Evolutionary conservation across 2,888 invertebrate genomes (phyloP).

Genomic region (Schrankia costaestrigalis): DNA sequence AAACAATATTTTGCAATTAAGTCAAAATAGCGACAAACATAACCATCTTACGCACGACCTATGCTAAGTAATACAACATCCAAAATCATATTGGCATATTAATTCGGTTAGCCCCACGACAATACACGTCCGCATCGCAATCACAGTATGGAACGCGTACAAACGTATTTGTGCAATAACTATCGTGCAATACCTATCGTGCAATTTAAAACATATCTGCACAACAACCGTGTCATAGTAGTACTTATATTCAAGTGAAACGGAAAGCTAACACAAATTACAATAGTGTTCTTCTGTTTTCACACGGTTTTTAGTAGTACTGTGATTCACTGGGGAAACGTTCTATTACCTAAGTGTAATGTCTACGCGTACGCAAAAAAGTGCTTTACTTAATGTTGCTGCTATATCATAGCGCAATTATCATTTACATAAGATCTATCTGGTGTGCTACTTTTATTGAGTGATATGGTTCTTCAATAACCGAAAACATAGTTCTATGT

Average conservation of each 20-base stretch:
- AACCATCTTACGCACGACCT: no score
- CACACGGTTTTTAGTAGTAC: conserved; percentile 52
- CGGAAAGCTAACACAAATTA: conserved; percentile 42
- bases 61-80: conserved; percentile 1
- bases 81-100: conserved; percentile 20
- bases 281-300: conserved; percentile 56
- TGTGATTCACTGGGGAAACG: conserved; percentile 19
- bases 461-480: no score
- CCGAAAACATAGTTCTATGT: no score
- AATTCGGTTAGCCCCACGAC: conserved; percentile 29
- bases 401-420: no score
- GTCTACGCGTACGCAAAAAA: no score
- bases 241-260: conserved; percentile 50
- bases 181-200: conserved; percentile 24
- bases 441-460: no score
- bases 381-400: no score
- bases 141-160: conserved; percentile 21
- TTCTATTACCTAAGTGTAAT: conserved; percentile 20
- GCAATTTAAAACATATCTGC: conserved; percentile 12
- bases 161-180: conserved; percentile 29
- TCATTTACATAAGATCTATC: no score
- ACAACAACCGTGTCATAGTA: conserved; percentile 19
- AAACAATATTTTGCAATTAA: no score
- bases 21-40: no score
- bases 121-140: conserved; percentile 17